A percentile compares a stretch with the other conserved stretches of the same genome.
Evolutionary conservation across 2,113 vertebrate species (phyloP).

Genomic region (Caranx melampygus): DNA sequence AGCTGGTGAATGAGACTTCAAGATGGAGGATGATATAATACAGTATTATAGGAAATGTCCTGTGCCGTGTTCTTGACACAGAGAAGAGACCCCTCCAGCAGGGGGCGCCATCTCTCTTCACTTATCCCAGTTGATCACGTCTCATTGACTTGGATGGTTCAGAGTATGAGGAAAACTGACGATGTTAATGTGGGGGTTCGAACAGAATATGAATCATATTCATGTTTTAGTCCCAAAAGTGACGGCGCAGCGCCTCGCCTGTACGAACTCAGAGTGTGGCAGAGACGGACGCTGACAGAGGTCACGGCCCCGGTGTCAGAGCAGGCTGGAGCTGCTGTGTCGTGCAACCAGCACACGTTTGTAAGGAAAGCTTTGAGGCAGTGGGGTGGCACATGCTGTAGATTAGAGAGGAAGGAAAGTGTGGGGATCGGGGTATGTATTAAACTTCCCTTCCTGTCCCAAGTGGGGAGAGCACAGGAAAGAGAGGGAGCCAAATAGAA

Average conservation of each 20-base stretch:
- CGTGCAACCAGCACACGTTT: background rate
- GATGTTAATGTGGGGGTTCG: background rate
- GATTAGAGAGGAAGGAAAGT: slow-evolving; percentile 77
- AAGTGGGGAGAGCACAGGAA: slow-evolving; percentile 88
- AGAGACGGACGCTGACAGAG: background rate
- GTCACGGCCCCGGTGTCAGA: background rate
- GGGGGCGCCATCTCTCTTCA: slow-evolving; percentile 47
- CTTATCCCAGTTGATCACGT: background rate
- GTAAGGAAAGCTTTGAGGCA: slow-evolving; percentile 29
- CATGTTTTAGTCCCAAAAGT: background rate
- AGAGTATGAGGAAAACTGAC: background rate
- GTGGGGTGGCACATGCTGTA: slow-evolving; percentile 78
- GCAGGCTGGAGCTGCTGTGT: background rate
- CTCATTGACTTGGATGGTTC: background rate
- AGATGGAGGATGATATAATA: background rate
- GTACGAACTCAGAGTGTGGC: background rate
- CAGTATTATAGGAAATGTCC: background rate
- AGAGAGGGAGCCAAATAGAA: slow-evolving; percentile 81
- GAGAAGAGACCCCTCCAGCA: slow-evolving; percentile 51
- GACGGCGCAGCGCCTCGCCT: background rate
- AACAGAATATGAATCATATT: background rate
- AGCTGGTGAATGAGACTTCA: background rate
- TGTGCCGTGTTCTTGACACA: background rate
- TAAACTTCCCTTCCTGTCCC: slow-evolving; percentile 78
- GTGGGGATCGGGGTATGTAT: slow-evolving; percentile 68